Evolutionary conservation across 2,888 invertebrate genomes (phyloP), one percentile per base, ranked within the genome.

Genomic region (Pinctada fucata): DNA sequence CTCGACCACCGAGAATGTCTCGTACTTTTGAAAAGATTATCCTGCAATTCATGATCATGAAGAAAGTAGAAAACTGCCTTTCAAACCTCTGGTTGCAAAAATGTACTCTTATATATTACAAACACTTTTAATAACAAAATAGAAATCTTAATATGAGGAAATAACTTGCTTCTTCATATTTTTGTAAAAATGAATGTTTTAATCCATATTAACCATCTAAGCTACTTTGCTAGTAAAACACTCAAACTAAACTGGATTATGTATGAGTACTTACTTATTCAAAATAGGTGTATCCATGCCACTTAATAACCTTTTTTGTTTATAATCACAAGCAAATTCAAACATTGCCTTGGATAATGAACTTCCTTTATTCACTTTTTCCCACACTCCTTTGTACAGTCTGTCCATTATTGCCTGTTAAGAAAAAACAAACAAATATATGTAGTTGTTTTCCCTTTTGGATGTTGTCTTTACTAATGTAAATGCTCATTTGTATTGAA

Each of bases 361-460:
- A 8, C 97, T 96, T 77, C 97, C 96, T 87, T 96, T 95, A 72
- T 92, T 92, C 75, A 99, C 97, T 92, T 97, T 97, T 90, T 99
- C 98, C 91, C 97, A 97, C 82, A 99, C 97, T 86, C 96, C 97
- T 93, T 99, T 99, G 91, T 97, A 97, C 91, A 99, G 97, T 89
- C 99, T 95, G 93, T 99, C 99, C 94, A 99, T 95, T 88, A 99
- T 98, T 75, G 99, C 94, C 97, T 97, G 93, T 6, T 88, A 86
- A 68, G 8, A 63, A 31, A 31, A 31, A 31, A 31, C 31, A 31
- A 31, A 31, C 31, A 31, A 31, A 31, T 31, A 31, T 31, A 31
- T 31, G 31, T 31, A 31, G 31, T 31, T 1, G 31, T 31, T 31
- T 31, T 31, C 31, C 31, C 31, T 31, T 31, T 31, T 31, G 31